phyloP scores from a whole-genome alignment of 2,113 vertebrate species.

The Euleptes europaea region DNA sequence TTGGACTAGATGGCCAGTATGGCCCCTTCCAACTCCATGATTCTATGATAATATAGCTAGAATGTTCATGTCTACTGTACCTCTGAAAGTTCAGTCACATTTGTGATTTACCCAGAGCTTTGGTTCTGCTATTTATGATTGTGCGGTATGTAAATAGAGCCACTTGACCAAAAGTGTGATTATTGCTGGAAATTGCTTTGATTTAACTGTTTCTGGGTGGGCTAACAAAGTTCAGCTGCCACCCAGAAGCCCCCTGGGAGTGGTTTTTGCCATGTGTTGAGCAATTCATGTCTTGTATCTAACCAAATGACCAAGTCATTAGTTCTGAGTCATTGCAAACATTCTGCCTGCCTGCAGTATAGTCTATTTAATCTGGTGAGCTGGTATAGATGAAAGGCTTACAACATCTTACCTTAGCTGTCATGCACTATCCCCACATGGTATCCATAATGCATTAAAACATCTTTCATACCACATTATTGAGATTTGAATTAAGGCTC shows the following conservation, averaged over 20 bases:
- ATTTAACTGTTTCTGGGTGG: neutral
- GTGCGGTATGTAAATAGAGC: too few species aligned
- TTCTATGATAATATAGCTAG: neutral
- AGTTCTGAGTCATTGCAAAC: neutral
- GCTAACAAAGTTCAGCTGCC: neutral
- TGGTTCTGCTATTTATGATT: neutral
- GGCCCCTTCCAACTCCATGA: too few species aligned
- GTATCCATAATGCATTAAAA: neutral
- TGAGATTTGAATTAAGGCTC: neutral
- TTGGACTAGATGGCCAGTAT: too few species aligned
- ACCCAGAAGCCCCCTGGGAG: neutral
- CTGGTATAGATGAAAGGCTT: neutral
- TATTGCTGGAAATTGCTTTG: neutral
- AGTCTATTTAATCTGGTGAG: neutral
- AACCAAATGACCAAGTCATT: neutral
- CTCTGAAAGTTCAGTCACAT: neutral
- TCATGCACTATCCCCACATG: neutral
- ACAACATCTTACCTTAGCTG: neutral
- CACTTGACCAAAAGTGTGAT: neutral
- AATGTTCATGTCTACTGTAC: neutral
- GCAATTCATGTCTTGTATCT: neutral
- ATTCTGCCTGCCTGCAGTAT: neutral
- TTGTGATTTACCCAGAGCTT: neutral
- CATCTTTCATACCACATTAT: neutral
- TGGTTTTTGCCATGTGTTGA: neutral